Percentiles rank a stretch among this genome's conserved stretches.
Conservation (phyloP, 2,797 vertebrate genomes). For the Pyrocephalus nanus region DNA sequence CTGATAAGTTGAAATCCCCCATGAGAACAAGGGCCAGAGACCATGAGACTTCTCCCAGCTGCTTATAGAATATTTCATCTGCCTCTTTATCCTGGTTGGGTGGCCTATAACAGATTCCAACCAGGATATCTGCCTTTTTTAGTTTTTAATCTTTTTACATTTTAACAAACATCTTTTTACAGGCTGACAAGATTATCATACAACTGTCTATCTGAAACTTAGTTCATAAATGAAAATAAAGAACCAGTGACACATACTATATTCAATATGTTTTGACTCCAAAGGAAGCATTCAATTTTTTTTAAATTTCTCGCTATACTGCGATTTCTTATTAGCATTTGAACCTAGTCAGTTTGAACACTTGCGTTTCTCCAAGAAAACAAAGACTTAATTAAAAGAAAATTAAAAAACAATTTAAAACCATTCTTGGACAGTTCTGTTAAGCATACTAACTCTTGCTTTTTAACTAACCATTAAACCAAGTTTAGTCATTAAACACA, state of each 20-base stretch:
- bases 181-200: neutral
- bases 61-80: neutral
- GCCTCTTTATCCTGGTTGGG: neutral
- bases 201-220: neutral
- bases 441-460: neutral
- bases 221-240: neutral
- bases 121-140: neutral
- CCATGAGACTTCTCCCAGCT: neutral
- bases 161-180: neutral
- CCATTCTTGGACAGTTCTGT: neutral
- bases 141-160: neutral
- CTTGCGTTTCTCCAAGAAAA: neutral
- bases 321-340: neutral
- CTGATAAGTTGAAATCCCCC: neutral
- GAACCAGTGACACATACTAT: neutral
- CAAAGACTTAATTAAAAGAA: neutral
- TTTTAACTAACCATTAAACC: neutral
- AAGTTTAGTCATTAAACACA: neutral
- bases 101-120: neutral
- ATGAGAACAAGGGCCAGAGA: neutral
- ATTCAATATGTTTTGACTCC: neutral
- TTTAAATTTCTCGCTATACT: neutral
- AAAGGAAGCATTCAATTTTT: neutral
- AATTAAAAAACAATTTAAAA: neutral
- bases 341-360: neutral